phyloP scores from a whole-genome alignment of 2,888 invertebrate species.

The Linhomoeus sp. region DNA sequence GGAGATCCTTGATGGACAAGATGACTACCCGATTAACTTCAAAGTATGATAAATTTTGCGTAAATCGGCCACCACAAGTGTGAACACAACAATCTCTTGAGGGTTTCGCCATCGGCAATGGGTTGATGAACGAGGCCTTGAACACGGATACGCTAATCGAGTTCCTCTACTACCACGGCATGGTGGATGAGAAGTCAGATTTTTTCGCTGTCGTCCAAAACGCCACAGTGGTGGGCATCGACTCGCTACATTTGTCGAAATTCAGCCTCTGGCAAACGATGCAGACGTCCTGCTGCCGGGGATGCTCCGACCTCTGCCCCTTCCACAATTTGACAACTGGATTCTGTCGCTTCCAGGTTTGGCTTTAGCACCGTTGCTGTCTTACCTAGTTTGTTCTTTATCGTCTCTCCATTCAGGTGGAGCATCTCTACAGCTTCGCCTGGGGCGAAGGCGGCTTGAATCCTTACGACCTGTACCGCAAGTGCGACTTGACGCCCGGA shows the following conservation, averaged over 20 bases:
- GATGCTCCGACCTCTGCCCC: slow-evolving; percentile 3
- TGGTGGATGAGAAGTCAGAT: slow-evolving; percentile 7
- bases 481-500: slow-evolving; percentile 13
- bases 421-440: slow-evolving; percentile 8
- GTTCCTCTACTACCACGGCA: slow-evolving; percentile 16
- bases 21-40: neutral
- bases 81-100: neutral
- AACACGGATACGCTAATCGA: slow-evolving; percentile 17
- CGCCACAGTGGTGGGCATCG: neutral
- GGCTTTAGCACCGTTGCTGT: no score
- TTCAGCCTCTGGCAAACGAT: slow-evolving; percentile 1
- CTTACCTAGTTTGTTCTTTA: no score
- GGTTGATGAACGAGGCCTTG: slow-evolving; percentile 4
- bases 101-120: slow-evolving; percentile 9
- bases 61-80: no score
- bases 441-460: slow-evolving; percentile 20
- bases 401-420: slow-evolving; percentile 9
- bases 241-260: neutral
- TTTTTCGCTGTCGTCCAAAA: no score
- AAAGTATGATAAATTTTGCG: no score
- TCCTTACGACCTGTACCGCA: slow-evolving; percentile 27
- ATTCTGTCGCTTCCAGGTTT: neutral
- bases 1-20: neutral
- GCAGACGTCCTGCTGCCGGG: slow-evolving; percentile 1
- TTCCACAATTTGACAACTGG: neutral